Evolutionary conservation across 2,888 invertebrate genomes (phyloP).

Genomic region (Polyommatus icarus): DNA sequence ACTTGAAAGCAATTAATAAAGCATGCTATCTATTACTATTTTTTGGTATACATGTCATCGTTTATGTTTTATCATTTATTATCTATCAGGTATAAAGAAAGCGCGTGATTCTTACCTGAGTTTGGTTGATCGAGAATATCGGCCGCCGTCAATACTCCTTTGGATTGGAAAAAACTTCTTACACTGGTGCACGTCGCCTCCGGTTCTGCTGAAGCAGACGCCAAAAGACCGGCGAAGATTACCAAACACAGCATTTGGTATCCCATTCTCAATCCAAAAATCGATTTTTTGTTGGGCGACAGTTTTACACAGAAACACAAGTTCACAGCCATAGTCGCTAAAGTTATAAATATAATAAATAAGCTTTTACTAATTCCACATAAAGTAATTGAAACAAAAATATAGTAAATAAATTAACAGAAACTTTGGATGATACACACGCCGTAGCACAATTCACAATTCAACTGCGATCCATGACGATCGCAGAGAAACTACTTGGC

Average conservation of each 20-base stretch:
- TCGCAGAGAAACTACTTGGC: constrained; percentile 64
- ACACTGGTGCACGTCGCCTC: constrained; percentile 76
- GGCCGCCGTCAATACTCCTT: constrained; percentile 72
- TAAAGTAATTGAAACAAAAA: constrained; percentile 59
- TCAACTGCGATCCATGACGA: constrained; percentile 74
- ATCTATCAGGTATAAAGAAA: constrained; percentile 48
- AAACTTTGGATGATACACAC: constrained; percentile 47
- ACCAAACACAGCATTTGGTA: constrained; percentile 73
- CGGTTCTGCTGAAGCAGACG: constrained; percentile 59
- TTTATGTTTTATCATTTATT: constrained; percentile 40
- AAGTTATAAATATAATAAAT: constrained; percentile 46
- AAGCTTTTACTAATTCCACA: constrained; percentile 50
- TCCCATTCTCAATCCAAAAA: constrained; percentile 73
- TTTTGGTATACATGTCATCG: constrained; percentile 2
- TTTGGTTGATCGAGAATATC: constrained; percentile 74
- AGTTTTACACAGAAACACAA: constrained; percentile 75
- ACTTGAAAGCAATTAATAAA: not conserved
- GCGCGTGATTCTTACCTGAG: constrained; percentile 73
- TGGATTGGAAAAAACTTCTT: constrained; percentile 73
- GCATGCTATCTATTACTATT: not conserved
- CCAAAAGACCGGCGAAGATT: constrained; percentile 64
- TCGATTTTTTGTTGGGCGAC: constrained; percentile 78
- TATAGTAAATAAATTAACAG: constrained; percentile 47
- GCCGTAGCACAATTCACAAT: constrained; percentile 50
- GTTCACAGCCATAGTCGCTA: constrained; percentile 72